Evolutionary conservation across 2,797 vertebrate genomes (phyloP), one percentile per base, ranked within the genome.

Genomic region (Hozukius guyotensis): DNA sequence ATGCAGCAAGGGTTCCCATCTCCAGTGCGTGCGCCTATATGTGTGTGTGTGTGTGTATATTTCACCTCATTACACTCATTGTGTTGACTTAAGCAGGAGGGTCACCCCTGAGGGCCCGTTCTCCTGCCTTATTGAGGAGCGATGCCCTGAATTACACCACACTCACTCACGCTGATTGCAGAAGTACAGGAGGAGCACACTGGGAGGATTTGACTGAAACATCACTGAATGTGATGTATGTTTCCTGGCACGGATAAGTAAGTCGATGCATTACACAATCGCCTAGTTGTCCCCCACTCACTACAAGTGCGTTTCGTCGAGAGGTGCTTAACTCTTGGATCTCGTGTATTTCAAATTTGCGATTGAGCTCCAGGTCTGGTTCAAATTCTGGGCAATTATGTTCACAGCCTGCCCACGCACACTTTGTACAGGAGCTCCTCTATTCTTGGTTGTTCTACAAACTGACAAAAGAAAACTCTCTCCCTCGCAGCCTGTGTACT

Each of bases 11-110:
- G 81, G 79, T 87, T 86, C 69, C 85, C 77, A 84, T 78, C 77
- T 80, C 80, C 46, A 25, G 24, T 63, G 78, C 77, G 78, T 60
- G 25, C 18, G 32, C 24, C 4, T 65, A 2, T 52, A 65, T 69
- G 42, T 76, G 66, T 65, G 80, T 86, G 87, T 86, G 87, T 87
- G 84, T 85, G 82, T 77, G 84, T 85, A 81, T 77, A 78, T 86
- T 90, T 92, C 89, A 91, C 85, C 90, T 94, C 89, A 92, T 94
- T 94, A 90, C 88, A 91, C 82, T 86, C 88, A 82, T 93, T 91
- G 90, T 94, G 89, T 93, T 92, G 90, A 93, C 91, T 91, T 91
- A 92, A 92, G 89, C 85, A 92, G 91, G 75, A 93, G 89, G 85
- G 89, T 93, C 88, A 85, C 88, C 89, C 89, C 85, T 81, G 88